Conservation (phyloP, 1,140 invertebrate genomes). For the Leptinotarsa undecemlineata region DNA sequence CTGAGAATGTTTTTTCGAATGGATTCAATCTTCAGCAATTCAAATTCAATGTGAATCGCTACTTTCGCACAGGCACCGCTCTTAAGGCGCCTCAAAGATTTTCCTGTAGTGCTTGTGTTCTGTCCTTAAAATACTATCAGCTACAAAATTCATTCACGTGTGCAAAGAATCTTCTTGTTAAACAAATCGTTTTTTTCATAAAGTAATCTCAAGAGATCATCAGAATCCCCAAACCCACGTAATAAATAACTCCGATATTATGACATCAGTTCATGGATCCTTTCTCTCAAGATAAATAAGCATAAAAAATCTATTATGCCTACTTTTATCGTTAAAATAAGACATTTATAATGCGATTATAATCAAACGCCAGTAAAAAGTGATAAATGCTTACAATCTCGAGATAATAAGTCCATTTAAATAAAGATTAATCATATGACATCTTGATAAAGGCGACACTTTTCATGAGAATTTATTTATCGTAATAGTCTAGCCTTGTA, state of each 20-base stretch:
- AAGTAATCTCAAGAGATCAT: constrained; percentile 6
- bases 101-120: too few relatives aligned
- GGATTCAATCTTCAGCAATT: too few relatives aligned
- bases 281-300: not conserved
- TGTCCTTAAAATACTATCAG: too few relatives aligned
- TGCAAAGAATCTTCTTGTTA: not conserved
- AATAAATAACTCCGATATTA: not conserved
- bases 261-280: not conserved
- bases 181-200: not conserved
- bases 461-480: not conserved
- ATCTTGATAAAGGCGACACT: constrained; percentile 4
- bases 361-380: constrained; percentile 9
- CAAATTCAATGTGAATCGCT: too few relatives aligned
- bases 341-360: constrained; percentile 14
- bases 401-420: constrained; percentile 9
- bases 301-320: not conserved
- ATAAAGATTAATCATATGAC: constrained; percentile 10
- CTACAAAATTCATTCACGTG: too few relatives aligned
- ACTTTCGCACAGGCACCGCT: too few relatives aligned
- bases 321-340: not conserved
- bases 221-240: not conserved
- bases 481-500: not conserved
- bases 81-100: too few relatives aligned
- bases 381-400: constrained; percentile 12
- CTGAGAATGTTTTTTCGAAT: too few relatives aligned